Conservation (phyloP, 2,113 vertebrate species). For the rabbit (Oryctolagus cuniculus) region DNA sequence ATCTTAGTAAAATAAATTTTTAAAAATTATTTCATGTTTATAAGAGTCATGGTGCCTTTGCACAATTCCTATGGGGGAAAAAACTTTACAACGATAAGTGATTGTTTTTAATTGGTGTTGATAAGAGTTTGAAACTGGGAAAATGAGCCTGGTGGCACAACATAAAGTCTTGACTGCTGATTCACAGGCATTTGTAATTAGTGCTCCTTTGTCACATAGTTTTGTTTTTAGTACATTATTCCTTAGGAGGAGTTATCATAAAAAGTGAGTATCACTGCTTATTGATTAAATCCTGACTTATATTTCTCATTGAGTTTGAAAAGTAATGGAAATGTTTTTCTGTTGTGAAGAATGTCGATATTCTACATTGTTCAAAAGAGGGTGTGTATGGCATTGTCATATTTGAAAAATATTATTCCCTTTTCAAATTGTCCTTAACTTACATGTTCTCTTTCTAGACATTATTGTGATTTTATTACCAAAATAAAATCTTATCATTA, state of each 20-base stretch:
- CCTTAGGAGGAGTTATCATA: background rate
- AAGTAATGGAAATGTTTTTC: background rate
- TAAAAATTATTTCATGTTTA: background rate
- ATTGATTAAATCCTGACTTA: background rate
- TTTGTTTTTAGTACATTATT: background rate
- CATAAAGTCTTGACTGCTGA: background rate
- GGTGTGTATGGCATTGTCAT: background rate
- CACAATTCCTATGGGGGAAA: background rate
- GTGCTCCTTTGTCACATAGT: background rate
- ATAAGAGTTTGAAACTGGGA: background rate
- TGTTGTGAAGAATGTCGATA: background rate
- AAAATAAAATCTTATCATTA: constrained; percentile 26
- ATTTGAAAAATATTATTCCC: background rate
- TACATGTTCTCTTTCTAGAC: background rate
- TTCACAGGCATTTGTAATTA: background rate
- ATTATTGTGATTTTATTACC: background rate
- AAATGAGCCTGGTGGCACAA: background rate
- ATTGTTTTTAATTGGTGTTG: background rate
- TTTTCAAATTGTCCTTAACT: background rate
- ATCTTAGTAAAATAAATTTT: background rate
- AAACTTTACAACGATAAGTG: background rate
- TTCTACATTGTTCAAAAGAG: background rate
- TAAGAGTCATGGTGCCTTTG: background rate
- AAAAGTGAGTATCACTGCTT: background rate
- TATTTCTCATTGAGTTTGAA: background rate